These are phyloP conservation scores for Anhinga rufa DNA, from an alignment of 2,113 vertebrate species.

Conservation along the genomic window DNA sequence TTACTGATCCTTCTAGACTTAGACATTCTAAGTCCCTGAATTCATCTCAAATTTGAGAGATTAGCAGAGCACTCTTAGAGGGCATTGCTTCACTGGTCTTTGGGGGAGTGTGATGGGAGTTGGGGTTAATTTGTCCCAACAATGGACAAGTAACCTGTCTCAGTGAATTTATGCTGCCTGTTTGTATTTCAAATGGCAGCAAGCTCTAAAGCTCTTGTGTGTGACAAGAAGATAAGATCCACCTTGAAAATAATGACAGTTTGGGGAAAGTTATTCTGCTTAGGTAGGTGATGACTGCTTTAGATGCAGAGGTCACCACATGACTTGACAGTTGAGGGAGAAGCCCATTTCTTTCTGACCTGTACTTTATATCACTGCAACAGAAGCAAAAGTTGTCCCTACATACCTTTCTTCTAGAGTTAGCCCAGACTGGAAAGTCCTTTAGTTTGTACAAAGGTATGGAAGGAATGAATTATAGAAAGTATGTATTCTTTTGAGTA, in stretches of 20 bases:
- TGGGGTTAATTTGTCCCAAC: background rate
- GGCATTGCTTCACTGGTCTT: background rate
- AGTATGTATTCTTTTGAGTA: background rate
- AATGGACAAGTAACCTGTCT: background rate
- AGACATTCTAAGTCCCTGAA: background rate
- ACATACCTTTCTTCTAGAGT: background rate
- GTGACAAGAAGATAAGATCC: background rate
- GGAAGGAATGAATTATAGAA: background rate
- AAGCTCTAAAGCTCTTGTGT: background rate
- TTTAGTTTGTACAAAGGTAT: background rate
- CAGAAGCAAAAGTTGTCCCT: background rate
- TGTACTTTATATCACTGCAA: background rate
- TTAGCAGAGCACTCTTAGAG: background rate
- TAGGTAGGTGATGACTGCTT: background rate
- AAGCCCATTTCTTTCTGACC: background rate
- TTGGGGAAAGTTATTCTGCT: background rate
- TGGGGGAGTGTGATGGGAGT: accelerated
- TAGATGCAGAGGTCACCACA: background rate
- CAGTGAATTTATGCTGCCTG: background rate
- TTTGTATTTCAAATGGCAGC: background rate
- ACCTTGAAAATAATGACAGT: background rate
- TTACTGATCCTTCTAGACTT: background rate
- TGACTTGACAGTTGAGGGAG: background rate
- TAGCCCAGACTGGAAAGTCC: background rate
- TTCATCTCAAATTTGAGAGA: background rate